Evolutionary conservation across 2,888 invertebrate genomes (phyloP), one percentile per base, ranked within the genome.

Genomic region (Drosophila eohydei): DNA sequence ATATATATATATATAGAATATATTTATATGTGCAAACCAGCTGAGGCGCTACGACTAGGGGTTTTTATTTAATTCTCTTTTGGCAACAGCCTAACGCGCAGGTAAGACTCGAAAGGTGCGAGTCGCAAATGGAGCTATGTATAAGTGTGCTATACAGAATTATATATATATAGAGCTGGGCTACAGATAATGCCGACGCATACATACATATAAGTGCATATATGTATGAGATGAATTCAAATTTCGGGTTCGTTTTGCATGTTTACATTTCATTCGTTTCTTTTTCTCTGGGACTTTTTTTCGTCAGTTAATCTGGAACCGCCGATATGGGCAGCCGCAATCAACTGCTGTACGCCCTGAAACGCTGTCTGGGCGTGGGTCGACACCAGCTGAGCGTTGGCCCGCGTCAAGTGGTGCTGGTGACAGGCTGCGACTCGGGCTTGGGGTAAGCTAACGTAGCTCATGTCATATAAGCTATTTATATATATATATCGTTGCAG

Each of bases 391-490:
- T 81, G 32, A 62, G 67, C 36, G 78, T 92, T 3, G 89, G 90
- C 9, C 84, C 87, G 6, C 90, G 81, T 28, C 89, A 93, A 90
- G 94, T 96, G 3, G 93, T 96, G 43, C 94, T 97, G 21, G 95
- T 97, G 78, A 97, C 96, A 8, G 97, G 97, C 46, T 97, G 97
- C 91, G 97, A 97, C 92, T 96, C 97, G 65, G 97, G 97, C 3
- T 94, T 97, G 16, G 97, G 97, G 62, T 96, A 80, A 87, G 90
- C 77, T 30, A 12, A 21, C n/a, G 38, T 21, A 2, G 26, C 4
- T 8, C 5, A 32, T 3, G 1, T 8, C 2, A 26, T 26, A 28
- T 9, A 32, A 12, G 30, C 7, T 16, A 2, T n/a, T 41, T 5
- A 21, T 26, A 50, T 21, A n/a, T 16, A 3, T 4, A 3, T 28